Base-by-base conservation (phyloP, 1,140 invertebrate species). In the Magallana ariakensis region DNA sequence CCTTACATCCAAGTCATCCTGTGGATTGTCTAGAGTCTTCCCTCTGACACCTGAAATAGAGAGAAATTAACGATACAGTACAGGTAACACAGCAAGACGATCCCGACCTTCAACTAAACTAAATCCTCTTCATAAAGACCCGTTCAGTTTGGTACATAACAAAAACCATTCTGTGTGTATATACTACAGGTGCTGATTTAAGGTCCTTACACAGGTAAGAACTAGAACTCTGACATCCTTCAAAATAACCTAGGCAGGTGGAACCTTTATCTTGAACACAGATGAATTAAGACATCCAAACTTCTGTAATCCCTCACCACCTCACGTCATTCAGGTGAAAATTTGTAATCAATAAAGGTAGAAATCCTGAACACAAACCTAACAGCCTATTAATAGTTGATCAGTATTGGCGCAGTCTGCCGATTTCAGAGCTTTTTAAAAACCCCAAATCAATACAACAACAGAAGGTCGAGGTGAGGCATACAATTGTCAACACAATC, bases 401-500 rank as follows among this genome's bases (percentile, higher is more conserved):
- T 26, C 66, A 13, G 10, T 75, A 75, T 75, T 33, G 66, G 66
- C 66, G 33, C 62, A 66, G 62, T 19, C 16, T 66, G 66, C 66
- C 66, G 66, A 75, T 75, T 75, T 33, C 62, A 22, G 62, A 70
- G 62, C 62, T 70, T 70, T 46, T 70, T 26, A 75, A 75, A 75
- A 75, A 26, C 22, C 19, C 22, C 66, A 9, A 70, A 75, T 75
- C 66, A 75, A 75, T 75, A 75, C 22, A 11, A 75, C 66, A 75
- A 26, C 62, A n/a, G 62, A 75, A 75, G 66, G 66, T 75, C 66
- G 66, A 75, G 66, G 66, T 75, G 66, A 75, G 33, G 33, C 33
- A 75, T 26, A 75, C 66, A 75, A 26, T 75, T 62, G 22, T 26
- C 66, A 75, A 75, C 66, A 75, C 66, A 75, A 75, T 75, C 66